A percentile compares a stretch with the other conserved stretches of the same genome.
phyloP scores from a whole-genome alignment of 1,140 invertebrate genomes.

The Mactra quadrangularis region DNA sequence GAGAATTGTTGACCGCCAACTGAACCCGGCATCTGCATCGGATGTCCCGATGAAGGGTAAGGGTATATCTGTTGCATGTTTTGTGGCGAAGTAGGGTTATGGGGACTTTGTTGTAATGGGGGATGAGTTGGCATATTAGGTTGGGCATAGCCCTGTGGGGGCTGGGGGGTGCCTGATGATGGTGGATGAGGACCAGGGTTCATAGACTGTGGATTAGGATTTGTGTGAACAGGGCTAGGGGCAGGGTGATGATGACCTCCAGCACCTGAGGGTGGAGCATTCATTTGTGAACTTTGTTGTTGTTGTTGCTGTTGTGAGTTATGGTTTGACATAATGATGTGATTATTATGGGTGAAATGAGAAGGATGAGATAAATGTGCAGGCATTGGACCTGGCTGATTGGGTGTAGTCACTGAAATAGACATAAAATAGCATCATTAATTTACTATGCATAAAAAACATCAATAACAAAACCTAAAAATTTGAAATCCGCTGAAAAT shows the following conservation, averaged over 20 bases:
- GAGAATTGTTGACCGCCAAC: slow-evolving; percentile 37
- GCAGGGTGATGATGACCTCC: slow-evolving; percentile 23
- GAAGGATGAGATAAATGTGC: slow-evolving; percentile 62
- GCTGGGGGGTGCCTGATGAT: slow-evolving; percentile 69
- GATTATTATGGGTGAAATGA: slow-evolving; percentile 24
- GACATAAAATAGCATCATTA: no score
- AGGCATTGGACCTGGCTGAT: slow-evolving; percentile 56
- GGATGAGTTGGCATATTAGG: slow-evolving; percentile 46
- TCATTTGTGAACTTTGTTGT: slow-evolving; percentile 45
- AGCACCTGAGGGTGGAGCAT: slow-evolving; percentile 21
- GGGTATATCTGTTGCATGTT: slow-evolving; percentile 40
- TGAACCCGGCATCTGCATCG: slow-evolving; percentile 35
- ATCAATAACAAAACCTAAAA: no score
- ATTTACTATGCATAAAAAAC: no score
- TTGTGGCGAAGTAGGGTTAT: slow-evolving; percentile 45
- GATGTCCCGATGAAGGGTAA: background rate
- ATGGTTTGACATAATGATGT: slow-evolving; percentile 31
- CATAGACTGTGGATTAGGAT: slow-evolving; percentile 17
- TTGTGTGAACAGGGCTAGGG: slow-evolving; percentile 54
- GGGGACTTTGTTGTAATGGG: slow-evolving; percentile 56
- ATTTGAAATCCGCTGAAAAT: no score
- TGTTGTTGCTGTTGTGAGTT: slow-evolving; percentile 20
- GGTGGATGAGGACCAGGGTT: slow-evolving; percentile 59
- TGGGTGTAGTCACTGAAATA: slow-evolving; percentile 19
- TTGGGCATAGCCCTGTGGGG: slow-evolving; percentile 47